Conservation (phyloP, 2,797 vertebrate species). For the Rhabdophis nuchalis region DNA sequence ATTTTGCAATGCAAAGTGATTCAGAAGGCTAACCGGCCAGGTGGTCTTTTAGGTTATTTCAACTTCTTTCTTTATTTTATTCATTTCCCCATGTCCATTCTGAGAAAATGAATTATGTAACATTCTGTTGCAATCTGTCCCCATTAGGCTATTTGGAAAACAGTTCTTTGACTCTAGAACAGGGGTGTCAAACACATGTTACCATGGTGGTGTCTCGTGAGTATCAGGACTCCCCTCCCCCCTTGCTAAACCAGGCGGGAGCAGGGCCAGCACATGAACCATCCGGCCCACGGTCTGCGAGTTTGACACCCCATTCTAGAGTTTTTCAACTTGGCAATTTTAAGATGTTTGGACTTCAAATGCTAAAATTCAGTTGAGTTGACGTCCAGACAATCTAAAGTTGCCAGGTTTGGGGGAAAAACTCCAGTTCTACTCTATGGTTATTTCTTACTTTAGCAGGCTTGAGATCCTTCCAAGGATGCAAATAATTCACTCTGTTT, state of each 20-base stretch:
- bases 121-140: neutral
- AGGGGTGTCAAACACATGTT: no score
- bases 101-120: neutral
- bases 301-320: neutral
- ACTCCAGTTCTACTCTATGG: neutral
- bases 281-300: no score
- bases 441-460: neutral
- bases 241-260: no score
- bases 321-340: neutral
- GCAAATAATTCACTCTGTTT: neutral
- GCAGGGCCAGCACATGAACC: no score
- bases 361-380: neutral
- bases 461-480: neutral
- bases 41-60: neutral
- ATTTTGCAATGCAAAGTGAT: neutral
- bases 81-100: neutral
- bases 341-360: neutral
- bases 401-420: neutral
- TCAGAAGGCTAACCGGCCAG: neutral
- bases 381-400: neutral
- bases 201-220: no score
- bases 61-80: neutral
- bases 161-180: neutral
- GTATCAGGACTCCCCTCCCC: no score
- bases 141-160: neutral